Percentiles rank a stretch among this genome's conserved stretches.
Conservation (phyloP, 2,113 vertebrate genomes). For the Calyptommatus sinebrachiatus region DNA sequence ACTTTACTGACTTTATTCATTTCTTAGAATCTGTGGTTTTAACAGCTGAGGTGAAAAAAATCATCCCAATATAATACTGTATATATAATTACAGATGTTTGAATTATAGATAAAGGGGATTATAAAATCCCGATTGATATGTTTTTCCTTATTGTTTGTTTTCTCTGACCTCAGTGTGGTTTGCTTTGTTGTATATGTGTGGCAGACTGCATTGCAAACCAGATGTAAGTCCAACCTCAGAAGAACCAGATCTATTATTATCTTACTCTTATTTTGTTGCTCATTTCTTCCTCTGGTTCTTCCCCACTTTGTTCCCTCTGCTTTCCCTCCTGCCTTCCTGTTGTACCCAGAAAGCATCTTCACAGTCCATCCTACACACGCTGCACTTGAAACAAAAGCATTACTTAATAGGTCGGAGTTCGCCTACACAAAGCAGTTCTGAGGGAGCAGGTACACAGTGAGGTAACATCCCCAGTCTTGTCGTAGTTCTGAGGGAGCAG, state of each 20-base stretch:
- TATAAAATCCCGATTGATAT: not conserved
- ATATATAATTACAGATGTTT: not conserved
- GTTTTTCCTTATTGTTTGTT: not conserved
- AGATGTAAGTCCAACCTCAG: not conserved
- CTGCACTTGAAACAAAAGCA: slow-evolving; percentile 6
- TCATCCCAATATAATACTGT: not conserved
- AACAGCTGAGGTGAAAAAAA: not conserved
- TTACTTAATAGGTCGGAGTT: not conserved
- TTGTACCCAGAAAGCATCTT: not conserved
- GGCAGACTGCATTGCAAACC: not conserved
- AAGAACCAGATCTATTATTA: too few relatives aligned
- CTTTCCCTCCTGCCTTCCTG: not conserved
- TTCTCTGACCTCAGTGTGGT: not conserved
- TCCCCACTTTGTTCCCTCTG: not conserved
- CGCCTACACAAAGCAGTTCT: not conserved
- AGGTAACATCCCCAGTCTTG: not conserved
- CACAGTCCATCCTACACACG: slow-evolving; percentile 17
- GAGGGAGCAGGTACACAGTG: not conserved
- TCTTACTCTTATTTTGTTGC: not conserved
- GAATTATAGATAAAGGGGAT: not conserved
- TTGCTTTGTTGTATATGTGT: not conserved
- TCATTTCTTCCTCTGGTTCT: not conserved
- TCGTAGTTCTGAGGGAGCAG: slow-evolving; percentile 1
- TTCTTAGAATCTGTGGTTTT: not conserved
- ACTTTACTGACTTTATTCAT: not conserved